phyloP scores from a whole-genome alignment of 1,140 invertebrate species.

The Bemisia tabaci region DNA sequence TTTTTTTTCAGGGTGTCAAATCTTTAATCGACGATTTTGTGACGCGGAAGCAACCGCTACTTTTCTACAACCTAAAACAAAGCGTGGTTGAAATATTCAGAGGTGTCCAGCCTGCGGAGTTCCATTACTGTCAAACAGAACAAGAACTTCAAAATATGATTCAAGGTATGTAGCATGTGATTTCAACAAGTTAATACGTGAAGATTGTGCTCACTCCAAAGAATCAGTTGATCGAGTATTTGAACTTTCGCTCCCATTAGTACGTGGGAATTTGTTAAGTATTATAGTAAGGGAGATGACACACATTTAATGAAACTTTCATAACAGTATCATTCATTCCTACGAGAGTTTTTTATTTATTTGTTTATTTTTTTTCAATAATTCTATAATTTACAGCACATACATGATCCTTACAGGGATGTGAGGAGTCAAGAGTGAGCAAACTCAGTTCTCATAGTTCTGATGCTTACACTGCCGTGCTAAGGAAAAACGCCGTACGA shows the following conservation, averaged over 20 bases:
- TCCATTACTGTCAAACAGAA: conserved; percentile 46
- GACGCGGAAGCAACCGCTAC: conserved; percentile 50
- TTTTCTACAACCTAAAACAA: conserved; percentile 60
- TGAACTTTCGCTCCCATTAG: neutral
- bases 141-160: conserved; percentile 45
- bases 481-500: no score
- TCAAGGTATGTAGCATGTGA: conserved; percentile 17
- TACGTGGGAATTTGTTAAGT: no score
- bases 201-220: no score
- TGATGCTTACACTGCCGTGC: no score
- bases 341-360: no score
- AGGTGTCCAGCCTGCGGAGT: conserved; percentile 50
- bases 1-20: conserved; percentile 46
- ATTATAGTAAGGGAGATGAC: no score
- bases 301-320: neutral
- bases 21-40: conserved; percentile 58
- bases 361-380: no score
- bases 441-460: no score
- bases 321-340: neutral
- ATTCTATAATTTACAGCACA: no score
- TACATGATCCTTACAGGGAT: no score
- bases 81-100: conserved; percentile 51
- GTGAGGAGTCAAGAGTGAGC: no score
- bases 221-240: neutral
- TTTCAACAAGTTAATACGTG: neutral